These are phyloP conservation scores for Rutilus rutilus DNA, from an alignment of 2,113 vertebrate genomes.

Conservation along the genomic window DNA sequence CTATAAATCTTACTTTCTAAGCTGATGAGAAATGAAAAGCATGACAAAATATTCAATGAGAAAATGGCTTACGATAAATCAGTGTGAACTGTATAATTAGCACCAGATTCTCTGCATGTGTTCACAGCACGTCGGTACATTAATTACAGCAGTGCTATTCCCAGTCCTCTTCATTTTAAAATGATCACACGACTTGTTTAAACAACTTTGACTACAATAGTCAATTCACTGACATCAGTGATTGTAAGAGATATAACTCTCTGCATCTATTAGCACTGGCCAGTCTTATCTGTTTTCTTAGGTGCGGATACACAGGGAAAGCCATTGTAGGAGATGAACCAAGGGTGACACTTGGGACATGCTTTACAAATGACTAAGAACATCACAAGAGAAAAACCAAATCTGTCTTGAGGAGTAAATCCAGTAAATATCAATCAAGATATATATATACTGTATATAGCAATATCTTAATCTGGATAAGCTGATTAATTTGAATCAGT, in stretches of 20 bases:
- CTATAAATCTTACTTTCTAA: constrained; percentile 12
- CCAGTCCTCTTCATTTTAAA: constrained; percentile 13
- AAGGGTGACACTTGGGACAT: background rate
- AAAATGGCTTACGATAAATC: constrained; percentile 28
- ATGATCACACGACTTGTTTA: constrained; percentile 25
- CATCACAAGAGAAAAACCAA: background rate
- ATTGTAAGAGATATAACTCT: constrained; percentile 10
- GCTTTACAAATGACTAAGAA: background rate
- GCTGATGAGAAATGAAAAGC: constrained; percentile 21
- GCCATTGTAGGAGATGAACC: background rate
- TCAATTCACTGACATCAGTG: constrained; percentile 20
- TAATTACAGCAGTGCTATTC: constrained; percentile 19
- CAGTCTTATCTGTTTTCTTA: constrained; percentile 19
- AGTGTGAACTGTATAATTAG: constrained; percentile 31
- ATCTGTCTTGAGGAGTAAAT: constrained; percentile 3
- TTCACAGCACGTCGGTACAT: constrained; percentile 8
- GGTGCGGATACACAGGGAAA: background rate
- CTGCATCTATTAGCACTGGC: constrained; percentile 22
- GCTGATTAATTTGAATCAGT: background rate
- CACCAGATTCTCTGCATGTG: constrained; percentile 34
- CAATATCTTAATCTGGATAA: background rate
- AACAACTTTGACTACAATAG: constrained; percentile 28
- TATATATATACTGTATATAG: background rate
- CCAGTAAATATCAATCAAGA: no score
- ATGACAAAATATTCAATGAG: constrained; percentile 28